Evolutionary conservation across 2,113 vertebrate genomes (phyloP).

Genomic region (Arenaria interpres): DNA sequence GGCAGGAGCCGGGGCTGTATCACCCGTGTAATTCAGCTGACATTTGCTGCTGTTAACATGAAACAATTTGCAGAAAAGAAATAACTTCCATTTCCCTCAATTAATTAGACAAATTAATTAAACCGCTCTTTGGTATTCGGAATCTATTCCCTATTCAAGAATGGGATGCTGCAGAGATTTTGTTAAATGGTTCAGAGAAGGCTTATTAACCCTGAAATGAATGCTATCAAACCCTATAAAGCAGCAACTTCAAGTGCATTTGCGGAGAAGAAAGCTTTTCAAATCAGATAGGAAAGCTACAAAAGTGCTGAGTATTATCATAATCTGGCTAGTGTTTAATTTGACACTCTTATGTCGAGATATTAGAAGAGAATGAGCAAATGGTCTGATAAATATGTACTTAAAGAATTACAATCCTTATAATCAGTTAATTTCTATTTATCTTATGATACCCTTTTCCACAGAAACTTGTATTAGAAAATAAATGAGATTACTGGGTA

Average conservation of each 20-base stretch:
- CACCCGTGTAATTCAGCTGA: constrained; percentile 31
- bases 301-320: constrained; percentile 46
- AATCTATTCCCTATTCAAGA: neutral
- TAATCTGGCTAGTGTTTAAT: constrained; percentile 58
- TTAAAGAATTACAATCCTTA: constrained; percentile 49
- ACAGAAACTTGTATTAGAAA: constrained; percentile 26
- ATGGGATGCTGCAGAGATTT: constrained; percentile 27
- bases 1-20: neutral
- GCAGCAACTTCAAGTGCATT: constrained; percentile 46
- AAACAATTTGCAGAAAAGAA: neutral
- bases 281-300: constrained; percentile 43
- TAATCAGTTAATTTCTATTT: constrained; percentile 66
- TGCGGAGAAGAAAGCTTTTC: constrained; percentile 52
- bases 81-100: neutral
- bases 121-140: neutral
- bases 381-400: constrained; percentile 56
- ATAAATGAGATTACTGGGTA: constrained; percentile 56
- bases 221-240: constrained; percentile 46
- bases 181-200: constrained; percentile 41
- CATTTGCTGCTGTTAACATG: constrained; percentile 38
- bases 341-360: constrained; percentile 56
- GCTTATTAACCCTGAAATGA: constrained; percentile 49
- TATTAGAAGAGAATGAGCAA: constrained; percentile 58
- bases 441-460: constrained; percentile 52
- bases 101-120: constrained; percentile 70